phyloP scores from a whole-genome alignment of 2,888 invertebrate species.

The Calameuta filiformis region DNA sequence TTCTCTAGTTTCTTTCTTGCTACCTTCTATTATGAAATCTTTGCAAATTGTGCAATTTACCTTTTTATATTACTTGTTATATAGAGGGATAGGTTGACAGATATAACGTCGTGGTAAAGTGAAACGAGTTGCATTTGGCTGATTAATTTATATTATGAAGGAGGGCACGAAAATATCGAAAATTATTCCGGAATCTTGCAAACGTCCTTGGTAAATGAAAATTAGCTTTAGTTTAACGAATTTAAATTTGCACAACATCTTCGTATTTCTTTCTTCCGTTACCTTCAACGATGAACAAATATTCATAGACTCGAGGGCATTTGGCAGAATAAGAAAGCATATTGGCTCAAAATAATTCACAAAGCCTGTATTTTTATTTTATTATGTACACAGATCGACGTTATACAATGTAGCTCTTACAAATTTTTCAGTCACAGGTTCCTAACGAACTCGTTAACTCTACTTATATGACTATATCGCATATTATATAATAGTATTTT shows the following conservation, averaged over 20 bases:
- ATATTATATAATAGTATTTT: background rate
- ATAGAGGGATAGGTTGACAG: background rate
- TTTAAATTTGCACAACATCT: background rate
- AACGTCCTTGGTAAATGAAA: background rate
- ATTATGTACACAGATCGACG: background rate
- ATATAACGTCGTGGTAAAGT: background rate
- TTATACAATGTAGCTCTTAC: background rate
- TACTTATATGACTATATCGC: background rate
- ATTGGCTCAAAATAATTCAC: background rate
- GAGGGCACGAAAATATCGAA: background rate
- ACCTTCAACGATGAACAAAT: background rate
- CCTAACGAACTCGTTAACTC: background rate
- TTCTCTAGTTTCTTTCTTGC: background rate
- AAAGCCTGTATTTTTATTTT: background rate
- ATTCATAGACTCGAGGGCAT: background rate
- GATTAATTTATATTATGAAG: background rate
- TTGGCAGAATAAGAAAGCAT: background rate
- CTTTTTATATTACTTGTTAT: background rate
- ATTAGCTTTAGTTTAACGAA: background rate
- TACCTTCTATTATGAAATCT: background rate
- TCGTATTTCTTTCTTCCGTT: background rate
- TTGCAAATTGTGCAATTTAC: background rate
- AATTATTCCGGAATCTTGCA: background rate
- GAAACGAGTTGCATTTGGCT: background rate
- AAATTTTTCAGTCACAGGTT: background rate